Evolutionary conservation across 2,888 invertebrate species (phyloP).

Genomic region (Cepaea hortensis): DNA sequence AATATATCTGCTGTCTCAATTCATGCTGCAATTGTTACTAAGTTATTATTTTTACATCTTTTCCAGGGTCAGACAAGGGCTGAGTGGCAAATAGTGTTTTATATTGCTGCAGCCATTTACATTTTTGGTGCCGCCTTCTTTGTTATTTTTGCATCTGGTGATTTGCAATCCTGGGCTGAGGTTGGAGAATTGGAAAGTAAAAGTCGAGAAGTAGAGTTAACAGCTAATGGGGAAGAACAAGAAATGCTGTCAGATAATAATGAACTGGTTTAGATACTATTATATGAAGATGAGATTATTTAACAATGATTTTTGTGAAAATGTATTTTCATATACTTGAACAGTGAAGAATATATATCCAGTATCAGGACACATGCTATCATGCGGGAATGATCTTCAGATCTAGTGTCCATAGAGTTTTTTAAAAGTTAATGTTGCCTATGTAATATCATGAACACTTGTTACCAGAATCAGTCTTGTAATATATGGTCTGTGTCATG

Average conservation of each 20-base stretch:
- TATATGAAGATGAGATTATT: no score
- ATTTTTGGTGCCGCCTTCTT: constrained; percentile 75
- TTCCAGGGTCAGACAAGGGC: constrained; percentile 80
- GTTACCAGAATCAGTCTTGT: no score
- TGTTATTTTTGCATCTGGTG: constrained; percentile 73
- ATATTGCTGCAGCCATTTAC: constrained; percentile 84
- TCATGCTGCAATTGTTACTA: neutral
- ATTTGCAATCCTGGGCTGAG: constrained; percentile 75
- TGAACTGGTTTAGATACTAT: neutral
- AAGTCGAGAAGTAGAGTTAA: constrained; percentile 15
- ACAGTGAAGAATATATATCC: neutral
- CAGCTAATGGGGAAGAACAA: constrained; percentile 21
- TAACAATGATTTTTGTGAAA: neutral
- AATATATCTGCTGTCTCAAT: neutral
- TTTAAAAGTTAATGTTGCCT: no score
- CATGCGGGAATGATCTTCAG: neutral
- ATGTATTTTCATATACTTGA: neutral
- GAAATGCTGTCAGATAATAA: constrained; percentile 36
- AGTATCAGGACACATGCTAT: neutral
- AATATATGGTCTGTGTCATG: no score
- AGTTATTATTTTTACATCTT: neutral
- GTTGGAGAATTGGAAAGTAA: constrained; percentile 41
- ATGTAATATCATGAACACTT: no score
- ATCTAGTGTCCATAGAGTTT: no score
- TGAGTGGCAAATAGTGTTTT: constrained; percentile 91